Conservation (phyloP, 2,113 vertebrate species). For the Pelecanoides urinatrix region DNA sequence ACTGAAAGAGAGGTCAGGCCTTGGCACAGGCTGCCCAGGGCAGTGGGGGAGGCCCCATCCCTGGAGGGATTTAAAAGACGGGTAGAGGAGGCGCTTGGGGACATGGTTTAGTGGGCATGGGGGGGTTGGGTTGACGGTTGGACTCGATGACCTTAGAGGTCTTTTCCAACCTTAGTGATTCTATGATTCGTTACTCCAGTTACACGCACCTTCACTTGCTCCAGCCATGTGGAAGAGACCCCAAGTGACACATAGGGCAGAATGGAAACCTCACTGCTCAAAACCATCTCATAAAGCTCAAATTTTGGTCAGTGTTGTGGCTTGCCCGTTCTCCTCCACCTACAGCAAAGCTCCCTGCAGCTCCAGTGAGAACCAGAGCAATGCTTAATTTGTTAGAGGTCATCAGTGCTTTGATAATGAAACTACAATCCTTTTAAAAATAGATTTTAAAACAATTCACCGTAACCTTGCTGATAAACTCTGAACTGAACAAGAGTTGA, state of each 20-base stretch:
- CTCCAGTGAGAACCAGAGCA: accelerated
- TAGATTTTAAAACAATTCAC: not conserved
- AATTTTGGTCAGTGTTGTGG: not conserved
- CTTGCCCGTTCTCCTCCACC: not conserved
- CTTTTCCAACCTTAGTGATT: too few relatives aligned
- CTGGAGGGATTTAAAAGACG: too few relatives aligned
- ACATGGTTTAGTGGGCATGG: too few relatives aligned
- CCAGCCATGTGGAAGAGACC: not conserved
- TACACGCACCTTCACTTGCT: not conserved
- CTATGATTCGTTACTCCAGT: too few relatives aligned
- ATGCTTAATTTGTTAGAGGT: not conserved
- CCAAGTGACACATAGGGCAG: not conserved
- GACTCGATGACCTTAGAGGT: too few relatives aligned
- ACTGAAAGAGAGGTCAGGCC: too few relatives aligned
- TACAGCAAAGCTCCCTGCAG: not conserved
- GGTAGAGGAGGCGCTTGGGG: too few relatives aligned
- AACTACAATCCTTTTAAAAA: not conserved
- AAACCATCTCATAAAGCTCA: not conserved
- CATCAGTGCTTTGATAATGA: not conserved
- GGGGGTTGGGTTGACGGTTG: too few relatives aligned
- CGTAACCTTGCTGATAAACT: not conserved
- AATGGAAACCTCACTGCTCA: not conserved
- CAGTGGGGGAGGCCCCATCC: too few relatives aligned
- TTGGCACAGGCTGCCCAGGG: too few relatives aligned
- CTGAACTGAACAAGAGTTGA: not conserved